A percentile compares a stretch with the other conserved stretches of the same genome.
These are phyloP conservation scores for Julus scanicus DNA, from an alignment of 2,888 invertebrate genomes.

Conservation along the genomic window DNA sequence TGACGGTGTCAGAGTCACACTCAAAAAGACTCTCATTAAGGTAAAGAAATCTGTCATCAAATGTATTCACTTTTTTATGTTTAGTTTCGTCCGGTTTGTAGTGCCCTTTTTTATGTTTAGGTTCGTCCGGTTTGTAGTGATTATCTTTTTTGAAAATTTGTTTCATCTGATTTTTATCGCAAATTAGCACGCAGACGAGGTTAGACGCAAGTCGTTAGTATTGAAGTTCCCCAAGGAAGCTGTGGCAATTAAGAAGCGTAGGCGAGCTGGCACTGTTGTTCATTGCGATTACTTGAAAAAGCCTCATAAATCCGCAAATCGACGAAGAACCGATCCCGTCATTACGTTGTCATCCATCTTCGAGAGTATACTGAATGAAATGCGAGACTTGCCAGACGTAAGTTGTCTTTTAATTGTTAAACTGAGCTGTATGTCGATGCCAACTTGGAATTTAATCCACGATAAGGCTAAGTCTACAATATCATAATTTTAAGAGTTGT, in stretches of 20 bases:
- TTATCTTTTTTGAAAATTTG: no score
- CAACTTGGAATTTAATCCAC: no score
- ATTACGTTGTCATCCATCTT: conserved; percentile 87
- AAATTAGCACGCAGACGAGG: conserved; percentile 82
- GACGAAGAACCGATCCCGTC: conserved; percentile 94
- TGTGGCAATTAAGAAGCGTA: conserved; percentile 72
- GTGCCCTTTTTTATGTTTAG: neutral
- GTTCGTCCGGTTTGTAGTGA: neutral
- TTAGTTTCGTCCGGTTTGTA: neutral
- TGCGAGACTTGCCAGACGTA: conserved; percentile 91
- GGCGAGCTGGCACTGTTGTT: conserved; percentile 75
- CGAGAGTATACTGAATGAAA: conserved; percentile 90
- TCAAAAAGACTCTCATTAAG: conserved; percentile 88
- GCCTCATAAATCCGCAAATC: conserved; percentile 83
- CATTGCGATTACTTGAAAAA: conserved; percentile 91
- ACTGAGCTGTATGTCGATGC: no score
- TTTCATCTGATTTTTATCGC: neutral
- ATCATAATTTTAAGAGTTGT: no score
- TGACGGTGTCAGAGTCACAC: conserved; percentile 92
- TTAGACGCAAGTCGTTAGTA: conserved; percentile 81
- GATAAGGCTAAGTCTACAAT: no score
- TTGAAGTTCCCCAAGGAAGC: conserved; percentile 83
- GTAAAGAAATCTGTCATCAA: conserved; percentile 65
- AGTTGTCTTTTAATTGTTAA: conserved; percentile 59
- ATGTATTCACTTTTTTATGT: neutral